Percentiles rank a stretch among this genome's conserved stretches.
Conservation (phyloP, 37 sponge, comb jelly and placozoan species). For the Corticium candelabrum region DNA sequence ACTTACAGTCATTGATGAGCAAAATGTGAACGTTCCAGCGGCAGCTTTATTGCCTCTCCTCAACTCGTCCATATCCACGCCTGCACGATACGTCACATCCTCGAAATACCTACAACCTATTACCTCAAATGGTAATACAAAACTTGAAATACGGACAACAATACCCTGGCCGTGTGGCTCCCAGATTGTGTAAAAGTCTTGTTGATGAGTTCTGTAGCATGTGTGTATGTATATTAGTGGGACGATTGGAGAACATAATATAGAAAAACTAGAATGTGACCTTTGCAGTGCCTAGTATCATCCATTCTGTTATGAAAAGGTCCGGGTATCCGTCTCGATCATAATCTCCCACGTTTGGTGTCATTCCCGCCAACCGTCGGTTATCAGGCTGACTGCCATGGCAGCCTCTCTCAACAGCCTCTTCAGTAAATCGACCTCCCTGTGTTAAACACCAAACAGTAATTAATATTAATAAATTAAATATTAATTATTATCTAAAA, state of each 20-base stretch:
- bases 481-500: too few species aligned
- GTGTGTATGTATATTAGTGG: too few species aligned
- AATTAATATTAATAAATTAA: too few species aligned
- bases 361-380: neutral
- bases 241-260: too few species aligned
- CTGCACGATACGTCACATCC: neutral
- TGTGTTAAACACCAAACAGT: too few species aligned
- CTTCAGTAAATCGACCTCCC: too few species aligned
- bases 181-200: neutral
- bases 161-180: neutral
- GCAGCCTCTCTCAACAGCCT: too few species aligned
- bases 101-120: conserved; percentile 1
- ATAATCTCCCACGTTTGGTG: conserved; percentile 2
- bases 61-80: neutral
- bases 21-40: neutral
- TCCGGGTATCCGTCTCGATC: conserved; percentile 9
- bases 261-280: too few species aligned
- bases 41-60: neutral
- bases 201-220: neutral
- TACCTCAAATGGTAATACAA: neutral
- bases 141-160: neutral
- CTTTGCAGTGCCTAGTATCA: too few species aligned
- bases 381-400: neutral
- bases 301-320: neutral
- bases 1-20: neutral